Conservation (phyloP, 2,888 invertebrate genomes). For the Xestoiulus laeticollis region DNA sequence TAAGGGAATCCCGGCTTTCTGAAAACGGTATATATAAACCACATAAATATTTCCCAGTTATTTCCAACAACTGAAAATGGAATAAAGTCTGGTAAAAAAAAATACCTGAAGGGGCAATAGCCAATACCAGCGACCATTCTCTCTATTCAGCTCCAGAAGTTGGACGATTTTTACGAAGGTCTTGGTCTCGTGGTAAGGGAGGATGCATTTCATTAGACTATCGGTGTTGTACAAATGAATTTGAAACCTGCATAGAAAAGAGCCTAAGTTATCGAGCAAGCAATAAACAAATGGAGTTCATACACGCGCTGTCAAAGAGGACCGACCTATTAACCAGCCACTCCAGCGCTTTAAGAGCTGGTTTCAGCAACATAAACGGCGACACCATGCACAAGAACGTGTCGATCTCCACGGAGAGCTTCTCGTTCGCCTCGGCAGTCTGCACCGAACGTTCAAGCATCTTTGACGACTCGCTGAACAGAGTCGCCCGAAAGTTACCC, state of each 20-base stretch:
- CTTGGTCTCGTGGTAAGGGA: conserved; percentile 94
- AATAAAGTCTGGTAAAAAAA: neutral
- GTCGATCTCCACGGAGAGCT: conserved; percentile 77
- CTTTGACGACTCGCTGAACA: conserved; percentile 81
- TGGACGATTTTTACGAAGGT: conserved; percentile 85
- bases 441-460: conserved; percentile 84
- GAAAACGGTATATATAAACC: neutral
- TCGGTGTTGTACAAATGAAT: conserved; percentile 89
- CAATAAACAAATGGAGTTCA: too few relatives aligned
- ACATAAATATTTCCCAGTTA: neutral
- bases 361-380: conserved; percentile 86
- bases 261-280: conserved; percentile 27
- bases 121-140: conserved; percentile 79
- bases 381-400: conserved; percentile 81
- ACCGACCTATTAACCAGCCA: conserved; percentile 83
- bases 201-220: conserved; percentile 78
- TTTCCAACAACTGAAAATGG: neutral
- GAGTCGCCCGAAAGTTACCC: conserved; percentile 74
- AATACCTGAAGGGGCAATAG: conserved; percentile 73
- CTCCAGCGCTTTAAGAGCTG: conserved; percentile 90
- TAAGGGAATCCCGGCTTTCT: conserved; percentile 49
- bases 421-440: conserved; percentile 76
- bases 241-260: conserved; percentile 71
- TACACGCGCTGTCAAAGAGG: too few relatives aligned
- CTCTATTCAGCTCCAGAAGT: conserved; percentile 72